These are phyloP conservation scores for Mus caroli DNA, from an alignment of 2,797 vertebrate genomes.

Conservation along the genomic window DNA sequence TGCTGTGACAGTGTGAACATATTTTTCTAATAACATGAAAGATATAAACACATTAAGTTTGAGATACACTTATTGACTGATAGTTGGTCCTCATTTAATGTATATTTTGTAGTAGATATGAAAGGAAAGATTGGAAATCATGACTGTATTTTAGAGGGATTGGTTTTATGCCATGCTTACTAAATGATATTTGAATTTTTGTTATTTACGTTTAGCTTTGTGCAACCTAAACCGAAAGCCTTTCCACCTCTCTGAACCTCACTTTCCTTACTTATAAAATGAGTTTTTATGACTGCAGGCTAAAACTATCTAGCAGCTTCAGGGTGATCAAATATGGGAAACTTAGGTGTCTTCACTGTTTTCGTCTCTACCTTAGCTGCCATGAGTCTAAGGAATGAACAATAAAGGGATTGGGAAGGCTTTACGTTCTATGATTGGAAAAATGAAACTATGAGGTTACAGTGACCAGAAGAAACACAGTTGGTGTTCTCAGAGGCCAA, in stretches of 20 bases:
- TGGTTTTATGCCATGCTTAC: not conserved
- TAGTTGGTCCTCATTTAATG: not conserved
- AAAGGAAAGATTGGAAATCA: not conserved
- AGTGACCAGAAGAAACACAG: not conserved
- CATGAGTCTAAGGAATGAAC: not conserved
- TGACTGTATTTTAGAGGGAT: not conserved
- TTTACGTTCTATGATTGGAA: not conserved
- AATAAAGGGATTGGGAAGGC: not conserved
- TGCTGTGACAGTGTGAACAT: not conserved
- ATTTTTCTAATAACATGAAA: slow-evolving; percentile 15
- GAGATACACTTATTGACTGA: not conserved
- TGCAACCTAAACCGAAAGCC: not conserved
- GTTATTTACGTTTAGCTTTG: not conserved
- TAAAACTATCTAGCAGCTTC: not conserved
- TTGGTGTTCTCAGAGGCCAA: not conserved
- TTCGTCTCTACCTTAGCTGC: not conserved
- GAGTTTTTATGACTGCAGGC: not conserved
- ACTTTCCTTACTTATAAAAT: not conserved
- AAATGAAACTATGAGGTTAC: not conserved
- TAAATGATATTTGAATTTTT: not conserved
- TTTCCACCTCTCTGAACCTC: not conserved
- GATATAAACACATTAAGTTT: not conserved
- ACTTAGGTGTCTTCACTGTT: not conserved
- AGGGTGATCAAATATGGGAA: not conserved
- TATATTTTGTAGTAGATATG: not conserved